These are phyloP conservation scores for Trimorus sp. DNA, from an alignment of 2,888 invertebrate species.

Conservation along the genomic window DNA sequence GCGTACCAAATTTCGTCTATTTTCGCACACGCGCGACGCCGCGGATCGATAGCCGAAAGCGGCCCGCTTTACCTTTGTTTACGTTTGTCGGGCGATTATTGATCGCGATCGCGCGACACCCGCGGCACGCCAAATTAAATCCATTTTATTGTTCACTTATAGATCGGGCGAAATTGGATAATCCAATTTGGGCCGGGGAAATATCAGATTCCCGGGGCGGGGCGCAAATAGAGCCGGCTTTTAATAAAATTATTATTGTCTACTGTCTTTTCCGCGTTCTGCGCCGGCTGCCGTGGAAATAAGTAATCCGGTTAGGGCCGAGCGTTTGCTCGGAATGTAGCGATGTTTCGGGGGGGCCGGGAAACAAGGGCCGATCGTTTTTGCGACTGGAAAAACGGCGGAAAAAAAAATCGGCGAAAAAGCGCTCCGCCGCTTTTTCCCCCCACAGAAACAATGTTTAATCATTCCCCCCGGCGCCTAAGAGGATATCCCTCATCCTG, in stretches of 20 bases:
- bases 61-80: constrained; percentile 2
- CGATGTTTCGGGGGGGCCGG: constrained; percentile 4
- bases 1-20: not conserved
- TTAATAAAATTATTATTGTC: constrained; percentile 61
- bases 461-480: too few species aligned
- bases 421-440: too few species aligned
- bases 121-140: constrained; percentile 38
- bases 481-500: too few species aligned
- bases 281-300: constrained; percentile 6
- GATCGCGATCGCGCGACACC: constrained; percentile 16
- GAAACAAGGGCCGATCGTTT: too few species aligned
- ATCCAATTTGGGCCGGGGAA: constrained; percentile 53
- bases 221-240: constrained; percentile 46
- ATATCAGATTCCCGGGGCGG: constrained; percentile 50
- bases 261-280: constrained; percentile 29
- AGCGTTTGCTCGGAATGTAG: constrained; percentile 33
- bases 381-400: too few species aligned
- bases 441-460: too few species aligned
- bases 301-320: constrained; percentile 15
- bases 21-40: not conserved
- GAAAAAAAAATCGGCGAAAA: too few species aligned
- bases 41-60: not conserved
- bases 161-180: constrained; percentile 57
- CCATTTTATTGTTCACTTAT: constrained; percentile 48
- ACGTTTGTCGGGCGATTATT: constrained; percentile 3